phyloP scores from a whole-genome alignment of 2,888 invertebrate genomes.

The Gortyna flavago region DNA sequence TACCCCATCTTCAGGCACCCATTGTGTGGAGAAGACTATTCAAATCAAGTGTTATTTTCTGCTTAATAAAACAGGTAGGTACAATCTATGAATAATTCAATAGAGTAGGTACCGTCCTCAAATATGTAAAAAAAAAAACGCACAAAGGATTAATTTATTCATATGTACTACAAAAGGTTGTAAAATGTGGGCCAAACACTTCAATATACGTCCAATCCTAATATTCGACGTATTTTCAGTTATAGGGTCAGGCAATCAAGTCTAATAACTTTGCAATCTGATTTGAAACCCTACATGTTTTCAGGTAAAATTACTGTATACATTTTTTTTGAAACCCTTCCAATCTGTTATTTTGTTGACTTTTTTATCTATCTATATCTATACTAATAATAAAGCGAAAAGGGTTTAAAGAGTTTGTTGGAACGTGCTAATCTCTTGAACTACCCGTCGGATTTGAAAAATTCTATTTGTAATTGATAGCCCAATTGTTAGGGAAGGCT shows the following conservation, averaged over 20 bases:
- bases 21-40: not conserved
- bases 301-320: not conserved
- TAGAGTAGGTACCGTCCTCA: not conserved
- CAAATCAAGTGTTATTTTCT: not conserved
- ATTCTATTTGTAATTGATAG: no score
- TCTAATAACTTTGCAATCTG: conserved; percentile 47
- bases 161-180: conserved; percentile 15
- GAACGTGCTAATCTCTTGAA: not conserved
- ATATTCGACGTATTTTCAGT: conserved; percentile 39
- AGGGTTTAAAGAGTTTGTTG: not conserved
- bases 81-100: not conserved
- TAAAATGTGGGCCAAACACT: conserved; percentile 25
- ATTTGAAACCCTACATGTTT: conserved; percentile 5
- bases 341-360: not conserved
- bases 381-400: not conserved
- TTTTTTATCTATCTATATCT: no score
- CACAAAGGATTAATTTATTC: conserved; percentile 37
- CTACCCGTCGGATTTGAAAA: no score
- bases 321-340: not conserved
- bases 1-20: no score
- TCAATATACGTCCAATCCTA: conserved; percentile 21
- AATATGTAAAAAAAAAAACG: not conserved
- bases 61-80: not conserved
- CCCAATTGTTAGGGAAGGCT: no score
- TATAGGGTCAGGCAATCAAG: conserved; percentile 46